A percentile compares a stretch with the other conserved stretches of the same genome.
These are phyloP conservation scores for Parascotia fuliginaria DNA, from an alignment of 2,888 invertebrate genomes.

Conservation along the genomic window DNA sequence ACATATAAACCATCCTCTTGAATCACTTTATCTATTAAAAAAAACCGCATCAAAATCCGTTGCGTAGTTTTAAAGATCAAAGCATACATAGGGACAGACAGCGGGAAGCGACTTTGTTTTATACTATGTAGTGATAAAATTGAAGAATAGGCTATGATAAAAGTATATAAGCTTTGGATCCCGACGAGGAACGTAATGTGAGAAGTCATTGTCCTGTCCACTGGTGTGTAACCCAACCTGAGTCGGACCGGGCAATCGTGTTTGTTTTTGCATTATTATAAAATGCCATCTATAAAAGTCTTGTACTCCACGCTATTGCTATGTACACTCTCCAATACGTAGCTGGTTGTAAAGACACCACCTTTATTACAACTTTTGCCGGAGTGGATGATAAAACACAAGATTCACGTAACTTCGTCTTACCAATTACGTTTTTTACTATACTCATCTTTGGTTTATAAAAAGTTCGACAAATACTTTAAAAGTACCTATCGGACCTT, in stretches of 20 bases:
- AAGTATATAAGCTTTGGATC: constrained; percentile 29
- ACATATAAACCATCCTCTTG: no score
- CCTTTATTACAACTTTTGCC: constrained; percentile 1
- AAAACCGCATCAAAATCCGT: no score
- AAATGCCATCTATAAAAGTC: constrained; percentile 63
- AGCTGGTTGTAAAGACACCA: constrained; percentile 5
- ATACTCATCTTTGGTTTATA: constrained; percentile 9
- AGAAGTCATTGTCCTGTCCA: constrained; percentile 77
- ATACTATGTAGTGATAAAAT: no score
- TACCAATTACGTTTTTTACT: constrained; percentile 9
- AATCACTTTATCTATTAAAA: no score
- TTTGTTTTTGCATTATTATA: constrained; percentile 81
- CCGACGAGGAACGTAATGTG: constrained; percentile 37
- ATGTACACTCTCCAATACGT: constrained; percentile 43
- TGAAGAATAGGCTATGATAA: constrained; percentile 8
- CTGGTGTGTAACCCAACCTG: constrained; percentile 64
- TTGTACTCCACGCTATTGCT: constrained; percentile 30
- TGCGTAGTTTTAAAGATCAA: no score
- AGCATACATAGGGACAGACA: no score
- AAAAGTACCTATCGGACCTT: constrained; percentile 10
- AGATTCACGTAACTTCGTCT: neutral
- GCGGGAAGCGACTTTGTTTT: no score
- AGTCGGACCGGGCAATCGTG: constrained; percentile 67
- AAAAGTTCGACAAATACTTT: neutral
- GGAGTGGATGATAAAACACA: constrained; percentile 5